A percentile compares a stretch with the other conserved stretches of the same genome.
phyloP scores from a whole-genome alignment of 1,140 invertebrate species.

The Mya arenaria region DNA sequence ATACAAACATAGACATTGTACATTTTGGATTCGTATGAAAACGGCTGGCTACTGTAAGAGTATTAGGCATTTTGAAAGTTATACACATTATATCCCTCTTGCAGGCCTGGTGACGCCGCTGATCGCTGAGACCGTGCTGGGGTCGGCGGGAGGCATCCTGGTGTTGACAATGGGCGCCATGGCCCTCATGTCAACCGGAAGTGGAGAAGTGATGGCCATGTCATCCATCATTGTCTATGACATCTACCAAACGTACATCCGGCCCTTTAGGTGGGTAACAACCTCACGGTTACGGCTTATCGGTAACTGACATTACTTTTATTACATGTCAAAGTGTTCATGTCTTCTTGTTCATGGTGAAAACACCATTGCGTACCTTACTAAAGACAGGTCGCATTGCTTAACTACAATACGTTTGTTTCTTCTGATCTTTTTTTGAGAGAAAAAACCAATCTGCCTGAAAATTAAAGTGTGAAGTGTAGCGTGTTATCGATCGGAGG shows the following conservation, averaged over 20 bases:
- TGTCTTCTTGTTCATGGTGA: too few relatives aligned
- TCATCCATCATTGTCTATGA: constrained; percentile 82
- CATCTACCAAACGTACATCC: constrained; percentile 80
- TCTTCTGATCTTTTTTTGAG: too few relatives aligned
- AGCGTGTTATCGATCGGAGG: too few relatives aligned
- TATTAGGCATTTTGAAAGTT: too few relatives aligned
- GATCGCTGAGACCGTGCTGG: constrained; percentile 78
- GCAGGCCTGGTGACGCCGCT: constrained; percentile 79
- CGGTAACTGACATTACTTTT: too few relatives aligned
- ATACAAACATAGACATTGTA: background rate
- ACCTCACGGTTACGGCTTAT: too few relatives aligned
- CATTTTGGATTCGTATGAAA: background rate
- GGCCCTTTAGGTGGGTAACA: constrained; percentile 74
- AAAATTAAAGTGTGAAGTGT: too few relatives aligned
- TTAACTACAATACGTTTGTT: too few relatives aligned
- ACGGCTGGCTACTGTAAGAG: background rate
- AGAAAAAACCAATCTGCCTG: too few relatives aligned
- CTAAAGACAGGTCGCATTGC: too few relatives aligned
- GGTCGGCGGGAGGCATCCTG: constrained; percentile 77
- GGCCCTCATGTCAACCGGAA: constrained; percentile 80
- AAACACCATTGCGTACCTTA: too few relatives aligned
- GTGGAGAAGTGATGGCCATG: constrained; percentile 81
- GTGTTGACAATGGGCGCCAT: constrained; percentile 80
- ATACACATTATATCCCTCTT: constrained; percentile 28
- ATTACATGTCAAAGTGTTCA: too few relatives aligned